Evolutionary conservation across 2,797 vertebrate species (phyloP).

Genomic region (Glossophaga mutica): DNA sequence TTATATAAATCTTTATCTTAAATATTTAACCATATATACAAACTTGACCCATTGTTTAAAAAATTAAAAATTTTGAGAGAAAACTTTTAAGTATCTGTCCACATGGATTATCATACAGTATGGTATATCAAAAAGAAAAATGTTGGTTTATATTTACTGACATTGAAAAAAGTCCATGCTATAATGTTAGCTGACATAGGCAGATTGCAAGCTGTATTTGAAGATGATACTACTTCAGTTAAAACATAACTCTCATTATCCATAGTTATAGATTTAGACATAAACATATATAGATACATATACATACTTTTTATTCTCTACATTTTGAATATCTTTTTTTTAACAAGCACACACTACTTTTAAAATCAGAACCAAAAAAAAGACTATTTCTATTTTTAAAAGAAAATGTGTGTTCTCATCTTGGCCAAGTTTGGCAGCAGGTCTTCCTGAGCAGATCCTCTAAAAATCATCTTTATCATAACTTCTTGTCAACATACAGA

Average conservation of each 20-base stretch:
- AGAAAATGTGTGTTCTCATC: not conserved
- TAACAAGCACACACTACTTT: not conserved
- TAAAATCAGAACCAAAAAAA: not conserved
- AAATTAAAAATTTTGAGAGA: not conserved
- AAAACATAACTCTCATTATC: not conserved
- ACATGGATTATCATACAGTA: not conserved
- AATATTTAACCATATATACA: not conserved
- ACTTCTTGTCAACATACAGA: not conserved
- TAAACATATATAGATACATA: not conserved
- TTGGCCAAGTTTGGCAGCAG: not conserved
- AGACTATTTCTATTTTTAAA: not conserved
- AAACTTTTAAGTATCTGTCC: not conserved
- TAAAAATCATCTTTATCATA: not conserved
- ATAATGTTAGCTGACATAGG: not conserved
- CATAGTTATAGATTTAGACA: not conserved
- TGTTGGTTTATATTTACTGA: not conserved
- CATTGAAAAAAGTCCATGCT: not conserved
- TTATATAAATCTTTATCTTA: not conserved
- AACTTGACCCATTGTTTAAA: not conserved
- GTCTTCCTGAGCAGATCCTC: not conserved
- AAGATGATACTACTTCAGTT: not conserved
- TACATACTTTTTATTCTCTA: not conserved
- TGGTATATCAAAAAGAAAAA: not conserved
- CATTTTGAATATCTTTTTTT: not conserved
- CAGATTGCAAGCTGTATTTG: not conserved